Conservation (phyloP, 2,113 vertebrate species). For the Butorides virescens region DNA sequence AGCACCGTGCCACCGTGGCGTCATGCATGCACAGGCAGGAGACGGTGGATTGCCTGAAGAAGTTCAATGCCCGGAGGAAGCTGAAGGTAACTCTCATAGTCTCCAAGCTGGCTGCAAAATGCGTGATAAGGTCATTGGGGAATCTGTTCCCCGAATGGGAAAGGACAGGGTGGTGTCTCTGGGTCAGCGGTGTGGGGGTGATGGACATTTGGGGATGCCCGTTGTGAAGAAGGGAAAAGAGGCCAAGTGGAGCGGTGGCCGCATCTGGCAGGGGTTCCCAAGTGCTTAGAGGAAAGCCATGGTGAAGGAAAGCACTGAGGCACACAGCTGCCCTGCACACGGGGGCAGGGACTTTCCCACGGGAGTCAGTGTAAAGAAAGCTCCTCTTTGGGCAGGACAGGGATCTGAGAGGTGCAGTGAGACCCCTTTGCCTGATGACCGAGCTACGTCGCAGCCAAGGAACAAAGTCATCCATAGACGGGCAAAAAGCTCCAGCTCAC, state of each 20-base stretch:
- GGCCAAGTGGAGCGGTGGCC: neutral
- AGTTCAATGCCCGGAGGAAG: constrained; percentile 95
- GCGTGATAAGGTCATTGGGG: neutral
- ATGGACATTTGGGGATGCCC: neutral
- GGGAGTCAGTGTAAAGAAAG: neutral
- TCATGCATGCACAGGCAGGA: constrained; percentile 98
- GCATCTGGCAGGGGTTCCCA: neutral
- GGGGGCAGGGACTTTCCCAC: neutral
- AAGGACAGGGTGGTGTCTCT: neutral
- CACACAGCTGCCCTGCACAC: neutral
- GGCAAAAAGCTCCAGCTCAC: neutral
- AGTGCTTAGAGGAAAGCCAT: neutral
- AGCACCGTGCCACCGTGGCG: constrained; percentile 95
- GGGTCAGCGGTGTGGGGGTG: neutral
- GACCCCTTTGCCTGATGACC: neutral
- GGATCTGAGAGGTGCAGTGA: neutral
- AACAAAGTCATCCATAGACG: neutral
- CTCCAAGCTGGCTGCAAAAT: neutral
- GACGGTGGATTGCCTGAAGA: constrained; percentile 96
- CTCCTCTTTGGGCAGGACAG: neutral
- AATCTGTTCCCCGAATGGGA: neutral
- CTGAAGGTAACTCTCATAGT: constrained; percentile 82
- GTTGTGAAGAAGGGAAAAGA: neutral
- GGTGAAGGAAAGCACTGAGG: neutral
- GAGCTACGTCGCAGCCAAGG: neutral